Conservation (phyloP, 2,888 invertebrate genomes). For the Sinohyriopsis cumingii region DNA sequence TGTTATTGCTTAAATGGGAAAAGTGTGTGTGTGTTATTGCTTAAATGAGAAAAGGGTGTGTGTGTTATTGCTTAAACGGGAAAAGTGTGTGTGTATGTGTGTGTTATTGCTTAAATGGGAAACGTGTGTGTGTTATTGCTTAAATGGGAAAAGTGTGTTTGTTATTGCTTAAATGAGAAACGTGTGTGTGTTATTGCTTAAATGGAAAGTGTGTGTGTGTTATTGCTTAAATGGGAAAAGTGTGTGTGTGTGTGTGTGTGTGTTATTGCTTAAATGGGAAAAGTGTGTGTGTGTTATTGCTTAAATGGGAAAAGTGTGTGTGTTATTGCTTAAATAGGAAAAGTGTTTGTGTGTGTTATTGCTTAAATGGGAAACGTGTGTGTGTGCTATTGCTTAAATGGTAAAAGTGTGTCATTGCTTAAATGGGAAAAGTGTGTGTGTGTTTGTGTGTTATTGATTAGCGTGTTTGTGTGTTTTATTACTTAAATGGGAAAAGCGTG, state of each 20-base stretch:
- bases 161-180: no score
- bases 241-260: slow-evolving; percentile 4
- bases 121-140: neutral
- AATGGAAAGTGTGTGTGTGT: slow-evolving; percentile 3
- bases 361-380: neutral
- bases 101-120: no score
- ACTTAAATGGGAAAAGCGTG: neutral
- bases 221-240: no score
- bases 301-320: neutral
- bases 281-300: no score
- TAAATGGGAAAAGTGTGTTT: neutral
- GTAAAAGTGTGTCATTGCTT: neutral
- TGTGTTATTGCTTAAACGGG: neutral
- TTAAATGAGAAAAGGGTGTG: no score
- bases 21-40: slow-evolving; percentile 1
- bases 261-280: no score
- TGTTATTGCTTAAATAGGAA: no score
- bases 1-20: no score
- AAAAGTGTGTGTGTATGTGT: slow-evolving; percentile 1
- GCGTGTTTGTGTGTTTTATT: neutral
- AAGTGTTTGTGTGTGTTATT: slow-evolving; percentile 1
- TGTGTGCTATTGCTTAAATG: no score
- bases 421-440: neutral
- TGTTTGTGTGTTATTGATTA: no score
- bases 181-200: no score